These are phyloP conservation scores for Drosophila buzzatii DNA, from an alignment of 2,888 invertebrate species.

Conservation along the genomic window DNA sequence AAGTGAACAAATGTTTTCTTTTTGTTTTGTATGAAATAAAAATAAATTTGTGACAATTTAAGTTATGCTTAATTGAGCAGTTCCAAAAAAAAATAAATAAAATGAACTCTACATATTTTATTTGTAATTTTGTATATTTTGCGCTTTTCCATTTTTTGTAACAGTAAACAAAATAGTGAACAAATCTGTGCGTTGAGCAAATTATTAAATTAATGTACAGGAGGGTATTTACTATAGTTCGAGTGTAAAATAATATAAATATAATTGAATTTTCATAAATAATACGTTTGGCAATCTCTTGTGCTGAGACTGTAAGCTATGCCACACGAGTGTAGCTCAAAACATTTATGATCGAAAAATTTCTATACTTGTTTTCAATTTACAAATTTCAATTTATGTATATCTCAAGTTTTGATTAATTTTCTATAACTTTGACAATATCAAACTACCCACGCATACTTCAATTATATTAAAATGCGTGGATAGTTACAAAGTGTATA, in stretches of 20 bases:
- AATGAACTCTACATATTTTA: background rate
- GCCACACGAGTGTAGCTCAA: background rate
- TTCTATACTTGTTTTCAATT: background rate
- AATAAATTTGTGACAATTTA: conserved; percentile 16
- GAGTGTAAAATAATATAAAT: background rate
- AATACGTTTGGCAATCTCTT: background rate
- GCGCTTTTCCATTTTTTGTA: background rate
- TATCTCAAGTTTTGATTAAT: background rate
- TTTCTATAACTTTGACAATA: background rate
- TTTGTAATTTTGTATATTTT: background rate
- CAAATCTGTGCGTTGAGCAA: background rate
- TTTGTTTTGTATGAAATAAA: conserved; percentile 27
- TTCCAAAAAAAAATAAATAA: too few relatives aligned
- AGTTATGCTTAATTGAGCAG: background rate
- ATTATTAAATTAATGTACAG: background rate
- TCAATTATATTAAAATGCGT: background rate
- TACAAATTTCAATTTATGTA: background rate
- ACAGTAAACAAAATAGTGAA: background rate
- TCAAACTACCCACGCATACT: background rate
- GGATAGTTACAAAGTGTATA: background rate
- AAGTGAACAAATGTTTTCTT: conserved; percentile 25
- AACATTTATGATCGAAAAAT: background rate
- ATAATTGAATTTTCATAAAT: background rate
- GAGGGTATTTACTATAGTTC: too few relatives aligned
- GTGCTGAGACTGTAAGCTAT: background rate